phyloP scores from a whole-genome alignment of 2,113 vertebrate genomes.

The Gavialis gangeticus region DNA sequence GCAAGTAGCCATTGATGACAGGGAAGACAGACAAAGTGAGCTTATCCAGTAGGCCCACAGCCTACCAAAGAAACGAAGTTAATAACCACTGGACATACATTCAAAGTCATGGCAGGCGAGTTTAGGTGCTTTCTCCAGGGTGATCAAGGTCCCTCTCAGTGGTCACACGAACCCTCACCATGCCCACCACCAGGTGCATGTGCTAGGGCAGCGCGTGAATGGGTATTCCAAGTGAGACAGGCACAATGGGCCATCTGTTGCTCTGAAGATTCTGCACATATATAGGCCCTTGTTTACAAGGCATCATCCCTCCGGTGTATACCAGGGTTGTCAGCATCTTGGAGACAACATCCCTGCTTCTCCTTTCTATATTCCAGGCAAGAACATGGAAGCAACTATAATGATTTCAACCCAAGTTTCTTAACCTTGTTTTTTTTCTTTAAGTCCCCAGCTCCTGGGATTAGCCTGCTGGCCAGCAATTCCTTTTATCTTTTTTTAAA shows the following conservation, averaged over 20 bases:
- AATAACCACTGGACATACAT: no score
- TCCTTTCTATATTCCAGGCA: neutral
- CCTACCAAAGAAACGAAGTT: no score
- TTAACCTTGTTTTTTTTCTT: neutral
- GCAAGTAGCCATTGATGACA: no score
- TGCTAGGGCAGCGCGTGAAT: no score
- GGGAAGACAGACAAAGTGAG: no score
- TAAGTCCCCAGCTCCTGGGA: neutral
- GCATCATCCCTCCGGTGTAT: neutral
- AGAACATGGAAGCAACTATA: neutral
- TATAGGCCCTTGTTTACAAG: slow-evolving; percentile 44
- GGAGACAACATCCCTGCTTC: neutral
- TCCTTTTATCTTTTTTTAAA: neutral
- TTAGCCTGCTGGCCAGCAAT: neutral
- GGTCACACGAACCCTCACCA: no score
- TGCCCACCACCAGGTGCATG: no score
- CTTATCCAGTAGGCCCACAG: no score
- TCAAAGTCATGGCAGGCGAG: no score
- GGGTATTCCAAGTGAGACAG: no score
- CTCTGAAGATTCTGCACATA: neutral
- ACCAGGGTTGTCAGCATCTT: neutral
- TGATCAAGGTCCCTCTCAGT: no score
- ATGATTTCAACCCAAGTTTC: neutral
- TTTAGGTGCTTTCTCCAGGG: no score
- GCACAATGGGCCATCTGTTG: slow-evolving; percentile 47